A percentile compares a stretch with the other conserved stretches of the same genome.
phyloP scores from a whole-genome alignment of 1,140 invertebrate genomes.

The Trichoplusia ni region DNA sequence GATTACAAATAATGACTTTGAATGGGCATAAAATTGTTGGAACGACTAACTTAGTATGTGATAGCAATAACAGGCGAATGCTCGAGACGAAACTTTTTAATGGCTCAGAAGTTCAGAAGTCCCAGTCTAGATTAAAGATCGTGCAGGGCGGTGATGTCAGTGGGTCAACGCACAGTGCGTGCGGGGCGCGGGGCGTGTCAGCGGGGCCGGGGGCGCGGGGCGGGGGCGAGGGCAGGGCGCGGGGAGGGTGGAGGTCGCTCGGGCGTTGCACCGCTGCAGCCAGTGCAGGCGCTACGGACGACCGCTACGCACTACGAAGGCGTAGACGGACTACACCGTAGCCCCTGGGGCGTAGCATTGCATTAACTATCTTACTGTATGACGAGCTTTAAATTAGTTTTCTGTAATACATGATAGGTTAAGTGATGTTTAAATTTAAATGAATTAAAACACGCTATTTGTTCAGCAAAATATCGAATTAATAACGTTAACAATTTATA shows the following conservation, averaged over 20 bases:
- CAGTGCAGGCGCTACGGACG: conserved; percentile 62
- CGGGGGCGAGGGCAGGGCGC: conserved; percentile 37
- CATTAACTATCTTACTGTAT: conserved; percentile 13
- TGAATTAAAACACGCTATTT: neutral
- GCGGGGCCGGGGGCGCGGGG: conserved; percentile 34
- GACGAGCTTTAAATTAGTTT: neutral
- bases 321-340: conserved; percentile 55
- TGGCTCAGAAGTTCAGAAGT: conserved; percentile 39
- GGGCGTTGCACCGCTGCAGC: conserved; percentile 71
- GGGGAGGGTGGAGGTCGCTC: conserved; percentile 49
- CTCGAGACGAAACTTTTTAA: conserved; percentile 27
- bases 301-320: conserved; percentile 54
- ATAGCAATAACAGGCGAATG: neutral
- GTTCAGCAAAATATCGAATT: too few species aligned
- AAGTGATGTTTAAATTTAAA: neutral
- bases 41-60: neutral
- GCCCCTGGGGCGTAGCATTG: conserved; percentile 23
- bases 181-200: conserved; percentile 45
- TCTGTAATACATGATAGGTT: conserved; percentile 1
- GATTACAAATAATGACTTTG: neutral
- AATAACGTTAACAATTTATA: too few species aligned
- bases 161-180: conserved; percentile 79
- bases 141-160: conserved; percentile 69
- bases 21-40: neutral
- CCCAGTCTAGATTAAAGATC: conserved; percentile 74